These are phyloP conservation scores for Trichomalopsis sarcophagae DNA, from an alignment of 1,140 invertebrate species.

Conservation along the genomic window DNA sequence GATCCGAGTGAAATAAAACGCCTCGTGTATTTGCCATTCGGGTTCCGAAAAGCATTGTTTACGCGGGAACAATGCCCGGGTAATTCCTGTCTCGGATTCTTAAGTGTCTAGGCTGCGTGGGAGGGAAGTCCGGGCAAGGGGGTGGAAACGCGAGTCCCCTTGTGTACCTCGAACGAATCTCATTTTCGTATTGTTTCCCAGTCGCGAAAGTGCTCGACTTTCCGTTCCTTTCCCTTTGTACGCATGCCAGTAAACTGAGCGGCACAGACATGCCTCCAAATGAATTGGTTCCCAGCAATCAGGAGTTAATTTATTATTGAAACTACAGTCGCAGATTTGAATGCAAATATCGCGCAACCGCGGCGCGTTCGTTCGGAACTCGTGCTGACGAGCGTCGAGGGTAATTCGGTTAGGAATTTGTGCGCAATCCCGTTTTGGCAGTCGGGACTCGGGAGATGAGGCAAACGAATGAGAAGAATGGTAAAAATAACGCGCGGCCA, in stretches of 20 bases:
- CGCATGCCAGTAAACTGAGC: too few species aligned
- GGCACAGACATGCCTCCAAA: too few species aligned
- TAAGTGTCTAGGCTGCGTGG: not conserved
- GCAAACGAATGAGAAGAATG: not conserved
- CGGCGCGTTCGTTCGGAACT: too few species aligned
- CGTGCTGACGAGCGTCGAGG: too few species aligned
- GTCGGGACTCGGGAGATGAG: not conserved
- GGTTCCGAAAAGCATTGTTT: not conserved
- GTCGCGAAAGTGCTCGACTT: not conserved
- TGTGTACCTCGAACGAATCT: not conserved
- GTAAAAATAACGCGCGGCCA: not conserved
- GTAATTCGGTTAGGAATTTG: too few species aligned
- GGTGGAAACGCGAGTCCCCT: not conserved
- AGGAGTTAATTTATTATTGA: too few species aligned
- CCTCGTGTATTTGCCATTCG: not conserved
- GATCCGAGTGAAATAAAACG: not conserved
- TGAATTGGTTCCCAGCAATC: too few species aligned
- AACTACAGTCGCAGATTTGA: too few species aligned
- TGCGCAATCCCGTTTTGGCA: too few species aligned
- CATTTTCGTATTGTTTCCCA: not conserved
- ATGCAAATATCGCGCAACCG: too few species aligned
- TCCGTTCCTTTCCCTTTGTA: not conserved
- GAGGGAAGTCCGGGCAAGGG: not conserved
- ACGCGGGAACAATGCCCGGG: not conserved
- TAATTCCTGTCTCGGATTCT: constrained; percentile 3